Evolutionary conservation across 2,113 vertebrate species (phyloP).

Genomic region (Chaetodon auriga): DNA sequence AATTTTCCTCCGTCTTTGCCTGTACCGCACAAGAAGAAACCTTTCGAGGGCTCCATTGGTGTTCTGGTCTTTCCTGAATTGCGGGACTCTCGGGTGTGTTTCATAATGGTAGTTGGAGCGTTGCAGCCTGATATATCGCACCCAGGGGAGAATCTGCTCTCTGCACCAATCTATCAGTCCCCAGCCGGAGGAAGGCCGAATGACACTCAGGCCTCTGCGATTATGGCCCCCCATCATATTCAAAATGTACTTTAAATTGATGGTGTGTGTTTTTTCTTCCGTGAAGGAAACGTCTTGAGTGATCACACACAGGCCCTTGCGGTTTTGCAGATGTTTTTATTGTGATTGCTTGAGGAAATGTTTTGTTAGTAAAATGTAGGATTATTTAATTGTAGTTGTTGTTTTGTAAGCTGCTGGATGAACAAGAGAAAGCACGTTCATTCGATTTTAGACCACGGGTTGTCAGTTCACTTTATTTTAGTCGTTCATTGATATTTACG

Average conservation of each 20-base stretch:
- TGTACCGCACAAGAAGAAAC: slow-evolving; percentile 78
- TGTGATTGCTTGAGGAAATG: slow-evolving; percentile 83
- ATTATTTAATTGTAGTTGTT: slow-evolving; percentile 58
- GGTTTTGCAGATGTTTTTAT: slow-evolving; percentile 78
- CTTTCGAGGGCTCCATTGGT: slow-evolving; percentile 71
- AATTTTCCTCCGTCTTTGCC: slow-evolving; percentile 40
- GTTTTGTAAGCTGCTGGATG: slow-evolving; percentile 43
- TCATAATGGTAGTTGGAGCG: slow-evolving; percentile 76
- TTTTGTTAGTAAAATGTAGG: slow-evolving; percentile 77
- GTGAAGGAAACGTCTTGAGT: slow-evolving; percentile 63
- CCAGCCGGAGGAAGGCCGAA: slow-evolving; percentile 68
- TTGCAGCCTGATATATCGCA: slow-evolving; percentile 77
- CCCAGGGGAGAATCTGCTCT: slow-evolving; percentile 78
- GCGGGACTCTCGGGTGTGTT: slow-evolving; percentile 80
- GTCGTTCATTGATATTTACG: slow-evolving; percentile 50
- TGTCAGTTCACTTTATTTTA: slow-evolving; percentile 39
- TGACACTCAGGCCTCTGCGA: slow-evolving; percentile 71
- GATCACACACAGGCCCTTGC: slow-evolving; percentile 71
- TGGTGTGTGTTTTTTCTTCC: slow-evolving; percentile 24
- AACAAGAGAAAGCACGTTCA: slow-evolving; percentile 50
- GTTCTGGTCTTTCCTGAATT: slow-evolving; percentile 77
- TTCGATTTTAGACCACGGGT: slow-evolving; percentile 44
- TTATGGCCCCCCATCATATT: slow-evolving; percentile 71
- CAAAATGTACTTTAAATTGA: slow-evolving; percentile 71
- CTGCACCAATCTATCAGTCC: slow-evolving; percentile 82